A percentile compares a stretch with the other conserved stretches of the same genome.
Evolutionary conservation across 2,797 vertebrate species (phyloP).

Genomic region (Sebastes diploproa): DNA sequence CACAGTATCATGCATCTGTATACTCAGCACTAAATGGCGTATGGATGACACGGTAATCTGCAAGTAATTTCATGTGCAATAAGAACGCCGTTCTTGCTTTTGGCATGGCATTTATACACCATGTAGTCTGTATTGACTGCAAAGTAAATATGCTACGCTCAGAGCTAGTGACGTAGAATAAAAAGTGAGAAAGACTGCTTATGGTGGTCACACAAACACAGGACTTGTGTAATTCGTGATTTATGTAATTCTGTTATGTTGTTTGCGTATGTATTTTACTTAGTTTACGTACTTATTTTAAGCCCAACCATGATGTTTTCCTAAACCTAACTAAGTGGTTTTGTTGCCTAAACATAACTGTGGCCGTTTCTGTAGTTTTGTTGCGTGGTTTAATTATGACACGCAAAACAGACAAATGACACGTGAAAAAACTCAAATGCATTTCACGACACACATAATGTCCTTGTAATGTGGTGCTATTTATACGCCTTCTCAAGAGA

Average conservation of each 20-base stretch:
- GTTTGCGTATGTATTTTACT: background rate
- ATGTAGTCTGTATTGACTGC: too few relatives aligned
- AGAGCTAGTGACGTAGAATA: too few relatives aligned
- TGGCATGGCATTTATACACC: too few relatives aligned
- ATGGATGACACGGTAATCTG: too few relatives aligned
- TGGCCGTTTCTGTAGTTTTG: background rate
- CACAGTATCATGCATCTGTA: background rate
- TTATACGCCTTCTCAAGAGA: background rate
- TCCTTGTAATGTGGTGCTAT: too few relatives aligned
- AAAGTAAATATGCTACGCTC: too few relatives aligned
- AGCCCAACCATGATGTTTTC: background rate
- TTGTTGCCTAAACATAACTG: background rate
- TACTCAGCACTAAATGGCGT: background rate
- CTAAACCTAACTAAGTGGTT: background rate
- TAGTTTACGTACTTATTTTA: background rate
- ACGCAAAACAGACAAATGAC: background rate
- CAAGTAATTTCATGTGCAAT: too few relatives aligned
- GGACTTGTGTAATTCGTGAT: too few relatives aligned
- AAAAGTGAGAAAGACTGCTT: too few relatives aligned
- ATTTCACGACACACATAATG: background rate
- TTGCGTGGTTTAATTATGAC: background rate
- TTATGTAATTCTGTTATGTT: background rate
- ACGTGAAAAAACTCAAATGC: background rate
- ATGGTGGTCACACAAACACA: too few relatives aligned
- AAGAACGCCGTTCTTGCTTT: too few relatives aligned